Conservation (phyloP, 2,113 vertebrate species). For the Camelus bactrianus region DNA sequence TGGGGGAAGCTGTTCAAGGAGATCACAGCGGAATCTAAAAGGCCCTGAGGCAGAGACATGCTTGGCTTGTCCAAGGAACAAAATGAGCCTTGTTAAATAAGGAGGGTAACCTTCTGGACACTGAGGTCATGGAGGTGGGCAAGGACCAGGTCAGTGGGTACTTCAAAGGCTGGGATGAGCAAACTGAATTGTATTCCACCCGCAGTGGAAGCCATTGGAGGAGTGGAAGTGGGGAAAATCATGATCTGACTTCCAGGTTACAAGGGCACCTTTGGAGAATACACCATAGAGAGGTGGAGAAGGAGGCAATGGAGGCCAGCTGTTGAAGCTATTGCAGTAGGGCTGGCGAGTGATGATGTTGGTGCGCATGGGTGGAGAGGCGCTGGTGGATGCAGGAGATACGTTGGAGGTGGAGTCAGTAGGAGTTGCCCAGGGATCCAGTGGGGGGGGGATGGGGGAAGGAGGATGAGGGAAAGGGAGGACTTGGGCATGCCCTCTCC, state of each 20-base stretch:
- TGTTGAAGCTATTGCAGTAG: neutral
- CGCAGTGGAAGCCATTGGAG: neutral
- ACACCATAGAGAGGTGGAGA: neutral
- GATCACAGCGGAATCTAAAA: neutral
- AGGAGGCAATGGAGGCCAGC: neutral
- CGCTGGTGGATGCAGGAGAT: neutral
- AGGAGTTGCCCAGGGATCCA: neutral
- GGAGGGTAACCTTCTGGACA: neutral
- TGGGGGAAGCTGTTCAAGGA: slow-evolving; percentile 27
- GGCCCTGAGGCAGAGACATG: neutral
- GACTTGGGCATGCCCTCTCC: neutral
- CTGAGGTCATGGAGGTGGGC: neutral
- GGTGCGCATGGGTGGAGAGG: neutral
- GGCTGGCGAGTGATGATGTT: neutral
- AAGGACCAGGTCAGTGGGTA: neutral
- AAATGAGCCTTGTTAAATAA: neutral
- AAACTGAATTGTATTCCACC: slow-evolving; percentile 15
- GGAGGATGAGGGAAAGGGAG: neutral
- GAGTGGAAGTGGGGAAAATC: neutral
- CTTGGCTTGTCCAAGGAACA: slow-evolving; percentile 48
- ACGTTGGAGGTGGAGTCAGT: neutral
- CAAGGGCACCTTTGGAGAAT: neutral
- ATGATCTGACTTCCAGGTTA: neutral
- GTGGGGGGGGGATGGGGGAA: no score
- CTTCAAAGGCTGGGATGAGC: slow-evolving; percentile 9